Conservation (phyloP, 2,113 vertebrate genomes). For the Deroptyus accipitrinus region DNA sequence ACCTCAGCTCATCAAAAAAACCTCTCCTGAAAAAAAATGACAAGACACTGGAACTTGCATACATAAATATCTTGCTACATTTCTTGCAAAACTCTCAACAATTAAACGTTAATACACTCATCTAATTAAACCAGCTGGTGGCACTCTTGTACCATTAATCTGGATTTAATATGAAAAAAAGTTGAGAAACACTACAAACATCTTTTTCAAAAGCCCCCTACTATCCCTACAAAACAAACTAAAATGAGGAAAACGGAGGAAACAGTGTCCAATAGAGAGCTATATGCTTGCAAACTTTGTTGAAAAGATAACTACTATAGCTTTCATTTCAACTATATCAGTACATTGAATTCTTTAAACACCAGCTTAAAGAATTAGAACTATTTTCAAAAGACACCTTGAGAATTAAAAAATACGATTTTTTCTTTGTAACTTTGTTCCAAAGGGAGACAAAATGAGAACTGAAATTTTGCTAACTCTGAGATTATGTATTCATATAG, state of each 20-base stretch:
- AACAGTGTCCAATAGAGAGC: not conserved
- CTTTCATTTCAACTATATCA: not conserved
- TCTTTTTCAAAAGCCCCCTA: not conserved
- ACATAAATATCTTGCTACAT: not conserved
- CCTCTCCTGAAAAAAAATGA: not conserved
- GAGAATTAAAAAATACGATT: not conserved
- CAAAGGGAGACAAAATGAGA: not conserved
- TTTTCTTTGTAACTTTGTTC: not conserved
- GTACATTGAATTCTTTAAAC: not conserved
- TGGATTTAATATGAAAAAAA: not conserved
- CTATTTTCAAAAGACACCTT: not conserved
- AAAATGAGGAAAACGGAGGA: not conserved
- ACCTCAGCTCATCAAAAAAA: not conserved
- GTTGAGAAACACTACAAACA: not conserved
- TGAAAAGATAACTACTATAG: not conserved
- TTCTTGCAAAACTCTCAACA: not conserved
- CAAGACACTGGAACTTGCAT: not conserved
- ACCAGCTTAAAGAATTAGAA: not conserved
- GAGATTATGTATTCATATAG: not conserved
- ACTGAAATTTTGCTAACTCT: not conserved
- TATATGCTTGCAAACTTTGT: not conserved
- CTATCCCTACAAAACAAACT: not conserved
- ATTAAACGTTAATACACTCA: not conserved
- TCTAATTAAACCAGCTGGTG: slow-evolving; percentile 57
- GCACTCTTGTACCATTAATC: slow-evolving; percentile 41